phyloP scores from a whole-genome alignment of 2,888 invertebrate genomes.

The Autographa pulchrina region DNA sequence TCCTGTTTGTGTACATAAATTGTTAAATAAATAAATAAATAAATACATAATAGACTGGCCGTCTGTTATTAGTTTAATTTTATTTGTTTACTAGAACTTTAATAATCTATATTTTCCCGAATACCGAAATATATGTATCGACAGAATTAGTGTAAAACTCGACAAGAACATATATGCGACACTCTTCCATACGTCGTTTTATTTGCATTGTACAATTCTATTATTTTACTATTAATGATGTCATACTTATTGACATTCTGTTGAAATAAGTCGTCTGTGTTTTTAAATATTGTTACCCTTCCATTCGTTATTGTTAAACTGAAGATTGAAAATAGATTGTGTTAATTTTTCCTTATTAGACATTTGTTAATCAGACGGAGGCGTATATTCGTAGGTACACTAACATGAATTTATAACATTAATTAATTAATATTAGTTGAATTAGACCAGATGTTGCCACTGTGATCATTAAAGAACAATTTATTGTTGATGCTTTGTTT shows the following conservation, averaged over 20 bases:
- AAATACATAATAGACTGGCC: no score
- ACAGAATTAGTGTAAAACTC: no score
- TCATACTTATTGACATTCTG: background rate
- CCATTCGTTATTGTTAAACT: background rate
- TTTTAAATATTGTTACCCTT: background rate
- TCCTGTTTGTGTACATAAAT: no score
- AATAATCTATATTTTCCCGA: no score
- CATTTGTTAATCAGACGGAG: constrained; percentile 17
- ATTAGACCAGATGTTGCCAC: constrained; percentile 67
- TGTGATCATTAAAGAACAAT: constrained; percentile 76
- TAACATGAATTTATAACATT: constrained; percentile 41
- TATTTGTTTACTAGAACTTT: no score
- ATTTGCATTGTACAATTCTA: no score
- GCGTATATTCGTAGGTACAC: constrained; percentile 32
- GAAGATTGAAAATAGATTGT: background rate
- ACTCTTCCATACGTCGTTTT: no score
- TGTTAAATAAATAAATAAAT: no score
- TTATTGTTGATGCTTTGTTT: constrained; percentile 61
- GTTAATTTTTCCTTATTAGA: background rate
- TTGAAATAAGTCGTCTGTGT: background rate
- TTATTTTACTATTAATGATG: no score
- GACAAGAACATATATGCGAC: no score
- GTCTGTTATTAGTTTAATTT: no score
- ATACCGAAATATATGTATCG: no score
- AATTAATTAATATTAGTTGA: constrained; percentile 51